Base-by-base conservation (phyloP, 2,888 invertebrate genomes). In the Rhodophaea formosa region DNA sequence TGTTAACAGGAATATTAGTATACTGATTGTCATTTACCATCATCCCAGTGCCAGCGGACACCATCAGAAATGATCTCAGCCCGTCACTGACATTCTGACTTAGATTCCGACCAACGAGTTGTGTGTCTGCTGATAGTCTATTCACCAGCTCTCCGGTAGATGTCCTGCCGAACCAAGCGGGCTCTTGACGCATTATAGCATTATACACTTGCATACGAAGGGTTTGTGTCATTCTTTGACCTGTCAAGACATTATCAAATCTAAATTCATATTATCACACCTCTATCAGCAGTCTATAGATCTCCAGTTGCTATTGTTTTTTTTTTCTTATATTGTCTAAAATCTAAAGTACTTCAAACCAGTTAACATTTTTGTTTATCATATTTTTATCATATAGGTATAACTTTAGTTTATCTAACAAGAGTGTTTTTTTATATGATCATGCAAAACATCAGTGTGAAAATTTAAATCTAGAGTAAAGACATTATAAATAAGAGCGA, bases 81-180 rank as follows among this genome's bases (percentile, higher is more conserved):
- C 99, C 99, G 88, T 99, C 99, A 1, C 98, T 98, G 59, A 99
- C 93, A 86, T 99, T 99, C 77, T 95, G 95, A 56, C 98, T 98
- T 0, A 99, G 92, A 42, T 98, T 96, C 61, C 96, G 95, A 7
- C 98, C 98, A 7, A 99, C 97, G 14, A 98, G 91, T 65, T 96
- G 95, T 0, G 98, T 96, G 78, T 99, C 99, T 8, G 97, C 95
- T 47, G 96, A 96, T 30, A 98, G 86, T 62, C 99, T 93, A 82
- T 98, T 99, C 0, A 99, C 95, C 51, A 99, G 89, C 85, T 98
- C 98, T 1, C 99, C 98, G 0, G 98, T 98, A 59, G 96, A 96
- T 43, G 95, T 95, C 68, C 93, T 94, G 75, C 98, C 97, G 80
- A 98, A 98, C 95, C 98, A 98, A 1, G 95, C 96, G 2, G 96